Percentiles rank a stretch among this genome's conserved stretches.
Evolutionary conservation across 2,113 vertebrate genomes (phyloP).

Genomic region (Ammodramus savannarum): DNA sequence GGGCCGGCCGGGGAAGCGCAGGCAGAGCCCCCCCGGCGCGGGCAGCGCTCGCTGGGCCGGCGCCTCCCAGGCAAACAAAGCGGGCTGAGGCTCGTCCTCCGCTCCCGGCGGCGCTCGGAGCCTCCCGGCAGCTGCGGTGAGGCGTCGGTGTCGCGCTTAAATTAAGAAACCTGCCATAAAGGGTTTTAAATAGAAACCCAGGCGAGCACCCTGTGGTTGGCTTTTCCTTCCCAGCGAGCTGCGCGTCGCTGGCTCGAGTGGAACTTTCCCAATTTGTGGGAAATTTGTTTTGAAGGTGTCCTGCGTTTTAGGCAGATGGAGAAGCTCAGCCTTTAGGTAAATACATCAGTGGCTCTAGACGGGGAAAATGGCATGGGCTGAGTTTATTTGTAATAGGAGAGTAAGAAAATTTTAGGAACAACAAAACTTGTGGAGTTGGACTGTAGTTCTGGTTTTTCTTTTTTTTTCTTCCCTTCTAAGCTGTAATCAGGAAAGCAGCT

Average conservation of each 20-base stretch:
- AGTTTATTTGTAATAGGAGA: neutral
- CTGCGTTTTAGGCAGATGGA: neutral
- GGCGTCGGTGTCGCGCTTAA: neutral
- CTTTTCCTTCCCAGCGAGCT: neutral
- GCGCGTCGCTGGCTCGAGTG: neutral
- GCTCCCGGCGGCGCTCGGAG: neutral
- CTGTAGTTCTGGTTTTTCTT: neutral
- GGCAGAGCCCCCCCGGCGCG: neutral
- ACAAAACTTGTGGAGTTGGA: neutral
- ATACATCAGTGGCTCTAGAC: neutral
- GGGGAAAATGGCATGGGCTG: neutral
- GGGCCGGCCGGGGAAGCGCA: neutral
- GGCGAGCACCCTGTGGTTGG: neutral
- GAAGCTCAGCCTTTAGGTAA: neutral
- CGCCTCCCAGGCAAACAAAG: neutral
- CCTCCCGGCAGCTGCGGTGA: neutral
- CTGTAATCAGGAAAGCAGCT: neutral
- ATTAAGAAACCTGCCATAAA: slow-evolving; percentile 14
- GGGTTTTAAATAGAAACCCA: slow-evolving; percentile 23
- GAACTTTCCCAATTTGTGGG: neutral
- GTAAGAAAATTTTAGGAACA: neutral
- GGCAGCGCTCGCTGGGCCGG: neutral
- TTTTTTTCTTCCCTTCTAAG: fast-evolving
- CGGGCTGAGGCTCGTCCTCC: neutral
- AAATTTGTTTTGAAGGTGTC: neutral